Base-by-base conservation (phyloP, 2,113 vertebrate species). In the Mionectes macconnelli region DNA sequence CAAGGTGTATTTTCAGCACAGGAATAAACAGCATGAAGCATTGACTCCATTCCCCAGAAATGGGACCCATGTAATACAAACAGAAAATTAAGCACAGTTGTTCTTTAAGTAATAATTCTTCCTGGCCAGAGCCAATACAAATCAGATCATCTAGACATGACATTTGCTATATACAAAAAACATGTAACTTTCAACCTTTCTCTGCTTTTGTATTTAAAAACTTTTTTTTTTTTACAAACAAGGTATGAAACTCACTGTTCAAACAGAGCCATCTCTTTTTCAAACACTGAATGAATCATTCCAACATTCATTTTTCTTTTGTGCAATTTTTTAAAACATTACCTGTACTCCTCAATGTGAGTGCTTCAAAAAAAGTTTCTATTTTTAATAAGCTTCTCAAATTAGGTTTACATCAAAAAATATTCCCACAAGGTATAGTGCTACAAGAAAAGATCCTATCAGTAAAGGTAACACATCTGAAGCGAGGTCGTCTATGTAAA, bases 251-350 rank as follows among this genome's bases (percentile, higher is more conserved):
- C 97, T 97, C 97, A 98, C 97, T 96, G 96, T 98, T 98, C 98
- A 97, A 98, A 98, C 98, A 98, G 97, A 98, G 98, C 98, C 97
- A 79, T 98, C 96, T 98, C 98, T 98, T 98, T 98, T 98, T 97
- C 97, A 98, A 99, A 99, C 98, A 98, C 98, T 98, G 98, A 98
- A 98, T 98, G 96, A 98, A 98, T 98, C 98, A 97, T 98, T 98
- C 98, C 97, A 98, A 99, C 99, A 99, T 99, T 99, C 98, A 99
- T 98, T 98, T 98, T 98, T 98, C 98, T 98, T 98, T 98, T 99
- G 99, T 99, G 99, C 99, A 99, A 99, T 98, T 98, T 97, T 97
- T 97, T 94, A 98, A 96, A 98, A 98, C 97, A 98, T 98, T 98
- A 99, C 98, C 98, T 98, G 98, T 99, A 98, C 98, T 98, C 98